Evolutionary conservation across 2,888 invertebrate genomes (phyloP).

Genomic region (Troides aeacus): DNA sequence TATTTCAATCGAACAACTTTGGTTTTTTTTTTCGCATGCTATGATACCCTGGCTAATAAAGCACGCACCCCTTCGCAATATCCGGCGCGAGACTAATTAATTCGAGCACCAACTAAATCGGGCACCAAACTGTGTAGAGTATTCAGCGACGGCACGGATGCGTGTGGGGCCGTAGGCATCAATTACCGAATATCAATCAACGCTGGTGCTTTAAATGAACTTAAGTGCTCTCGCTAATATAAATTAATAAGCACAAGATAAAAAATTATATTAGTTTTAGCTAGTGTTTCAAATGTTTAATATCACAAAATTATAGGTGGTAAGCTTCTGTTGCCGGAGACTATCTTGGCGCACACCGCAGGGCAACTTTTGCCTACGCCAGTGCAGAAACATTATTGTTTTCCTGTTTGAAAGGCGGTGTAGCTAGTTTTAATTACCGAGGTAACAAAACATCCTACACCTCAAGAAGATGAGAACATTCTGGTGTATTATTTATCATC

Average conservation of each 20-base stretch:
- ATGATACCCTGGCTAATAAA: constrained; percentile 6
- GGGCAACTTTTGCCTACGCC: no score
- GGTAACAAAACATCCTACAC: no score
- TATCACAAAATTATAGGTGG: not conserved
- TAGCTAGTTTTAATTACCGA: no score
- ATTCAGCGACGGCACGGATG: constrained; percentile 23
- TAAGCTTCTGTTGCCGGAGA: no score
- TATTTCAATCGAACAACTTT: not conserved
- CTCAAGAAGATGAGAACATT: no score
- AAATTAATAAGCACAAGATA: not conserved
- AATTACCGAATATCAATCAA: constrained; percentile 18
- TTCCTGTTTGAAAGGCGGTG: no score
- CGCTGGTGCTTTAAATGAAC: not conserved
- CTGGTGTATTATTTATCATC: no score
- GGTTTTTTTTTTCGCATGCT: not conserved
- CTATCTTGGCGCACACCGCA: no score
- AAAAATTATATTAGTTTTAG: not conserved
- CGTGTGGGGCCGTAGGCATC: constrained; percentile 22
- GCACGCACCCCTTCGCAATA: constrained; percentile 19
- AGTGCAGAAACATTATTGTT: no score
- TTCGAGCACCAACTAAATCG: constrained; percentile 23
- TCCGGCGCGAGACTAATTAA: constrained; percentile 23
- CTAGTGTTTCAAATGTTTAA: not conserved
- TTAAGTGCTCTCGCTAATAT: not conserved
- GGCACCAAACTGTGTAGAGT: constrained; percentile 20